These are phyloP conservation scores for Chironomus tepperi DNA, from an alignment of 1,140 invertebrate species.

Conservation along the genomic window DNA sequence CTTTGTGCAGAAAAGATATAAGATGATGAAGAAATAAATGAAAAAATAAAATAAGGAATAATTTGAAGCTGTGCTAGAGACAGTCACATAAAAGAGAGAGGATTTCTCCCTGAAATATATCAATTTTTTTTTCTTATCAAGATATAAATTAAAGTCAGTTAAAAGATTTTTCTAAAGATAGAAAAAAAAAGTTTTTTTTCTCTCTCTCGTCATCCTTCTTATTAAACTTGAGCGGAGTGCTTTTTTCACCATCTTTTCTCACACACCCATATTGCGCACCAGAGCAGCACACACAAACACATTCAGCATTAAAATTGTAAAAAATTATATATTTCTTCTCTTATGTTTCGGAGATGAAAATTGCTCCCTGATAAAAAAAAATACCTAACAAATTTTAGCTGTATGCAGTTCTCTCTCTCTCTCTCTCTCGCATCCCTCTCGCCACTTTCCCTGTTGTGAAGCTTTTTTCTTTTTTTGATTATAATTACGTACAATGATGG, in stretches of 20 bases:
- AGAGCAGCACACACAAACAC: neutral
- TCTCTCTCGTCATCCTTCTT: neutral
- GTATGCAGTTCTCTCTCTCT: neutral
- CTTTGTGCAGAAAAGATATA: too few species aligned
- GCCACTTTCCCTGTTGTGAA: neutral
- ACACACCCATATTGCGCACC: neutral
- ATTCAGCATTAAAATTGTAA: neutral
- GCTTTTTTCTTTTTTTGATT: neutral
- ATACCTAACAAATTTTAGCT: neutral
- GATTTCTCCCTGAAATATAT: neutral
- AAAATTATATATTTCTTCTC: conserved; percentile 5
- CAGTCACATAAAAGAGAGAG: too few species aligned
- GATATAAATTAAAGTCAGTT: conserved; percentile 14
- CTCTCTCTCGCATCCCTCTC: neutral
- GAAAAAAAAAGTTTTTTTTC: neutral
- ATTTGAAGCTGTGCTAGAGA: too few species aligned
- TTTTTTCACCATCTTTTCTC: neutral
- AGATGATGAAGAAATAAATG: too few species aligned
- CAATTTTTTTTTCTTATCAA: conserved; percentile 10
- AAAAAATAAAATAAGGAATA: too few species aligned
- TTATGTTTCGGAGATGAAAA: conserved; percentile 22
- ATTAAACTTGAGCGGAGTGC: neutral
- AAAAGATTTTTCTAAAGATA: conserved; percentile 5
- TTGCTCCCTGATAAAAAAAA: conserved; percentile 13
- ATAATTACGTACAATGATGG: neutral